Base-by-base conservation (phyloP, 1,140 invertebrate genomes). In the Formica exsecta region DNA sequence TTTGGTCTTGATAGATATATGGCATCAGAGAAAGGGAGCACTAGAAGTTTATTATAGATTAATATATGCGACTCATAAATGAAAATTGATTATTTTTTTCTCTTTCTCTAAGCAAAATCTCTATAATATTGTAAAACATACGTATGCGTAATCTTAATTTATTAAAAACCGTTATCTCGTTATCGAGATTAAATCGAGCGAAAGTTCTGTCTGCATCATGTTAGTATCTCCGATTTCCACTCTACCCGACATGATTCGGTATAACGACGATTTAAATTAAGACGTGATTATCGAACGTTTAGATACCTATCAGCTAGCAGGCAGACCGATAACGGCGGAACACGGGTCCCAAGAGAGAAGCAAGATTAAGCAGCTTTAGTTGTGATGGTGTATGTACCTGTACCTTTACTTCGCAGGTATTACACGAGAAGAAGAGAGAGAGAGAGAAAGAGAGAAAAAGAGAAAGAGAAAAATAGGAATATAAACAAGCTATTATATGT, bases 231-330 rank as follows among this genome's bases (percentile, higher is more conserved):
- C 8, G 8, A 57, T 57, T 70, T 65, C 32, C 32, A 68, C 4
- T 70, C 9, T 5, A 70, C 3, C 5, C 25, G 1, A 8, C 32
- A 51, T 6, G n/a, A 79, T 54, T 54, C 25, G n/a, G 64, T 79
- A 48, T 65, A 79, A 80, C 36, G 41, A 77, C 41, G 32, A 79
- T 66, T 79, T 79, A 54, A 79, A 38, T 57, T 38, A 54, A 54
- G 22, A 80, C 0, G 77, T 70, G 51, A 80, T 80, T 70, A 70
- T 70, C 32, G 32, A 80, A 70, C 36, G 22, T 70, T 57, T 70
- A 80, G 22, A 80, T 80, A 70, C 8, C n/a, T 70, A 80, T 59
- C 44, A 66, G 4, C 22, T 19, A n/a, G n/a, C 25, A 36, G 19
- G 13, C 66, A 70, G 29, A 51, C 32, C 29, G 29, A 38, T 79